Evolutionary conservation across 2,797 vertebrate genomes (phyloP), one percentile per base, ranked within the genome.

Genomic region (Neosilurus mollespiculum): DNA sequence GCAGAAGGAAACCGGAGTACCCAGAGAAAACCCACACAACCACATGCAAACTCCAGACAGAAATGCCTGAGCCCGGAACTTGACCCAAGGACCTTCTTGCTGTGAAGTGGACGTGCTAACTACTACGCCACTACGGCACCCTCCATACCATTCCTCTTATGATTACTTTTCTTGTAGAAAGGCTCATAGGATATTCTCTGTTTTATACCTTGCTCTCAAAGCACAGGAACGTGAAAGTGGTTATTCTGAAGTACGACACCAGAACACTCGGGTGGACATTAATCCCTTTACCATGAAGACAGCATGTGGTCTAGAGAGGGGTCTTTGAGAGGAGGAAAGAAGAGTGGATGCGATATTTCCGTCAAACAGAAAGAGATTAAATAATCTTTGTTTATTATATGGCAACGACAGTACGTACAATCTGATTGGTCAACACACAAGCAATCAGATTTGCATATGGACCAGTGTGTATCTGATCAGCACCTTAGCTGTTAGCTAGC

Each of bases 131-230:
- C 30, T 1, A 30, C 30, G 30, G 2, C 30, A 30, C 30, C 30
- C 69, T 78, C 59, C 34, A 26, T 71, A 77, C 6, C 26, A 1
- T 59, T 76, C 54, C 11, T 59, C 30, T 76, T 76, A 26, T 37
- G 30, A 59, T 76, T 37, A 59, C 26, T n/a, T 56, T 37, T 67
- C 59, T n/a, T 70, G 62, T 30, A 70, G 70, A 64, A 82, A 61
- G 64, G 78, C 61, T 80, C 43, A 53, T 34, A 81, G 78, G 56
- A 73, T 75, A 84, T 64, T 81, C 20, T 76, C 67, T 1, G 37
- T 66, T 49, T 75, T 83, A 88, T 85, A 79, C 81, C 62, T 78
- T 86, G 85, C 85, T 79, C 81, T 86, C 72, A 58, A 78, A 83
- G 78, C 85, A 81, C 49, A 15, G 43, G 7, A 20, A 78, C 66